Base-by-base conservation (phyloP, 2,113 vertebrate species). In the Anarrhichthys ocellatus region DNA sequence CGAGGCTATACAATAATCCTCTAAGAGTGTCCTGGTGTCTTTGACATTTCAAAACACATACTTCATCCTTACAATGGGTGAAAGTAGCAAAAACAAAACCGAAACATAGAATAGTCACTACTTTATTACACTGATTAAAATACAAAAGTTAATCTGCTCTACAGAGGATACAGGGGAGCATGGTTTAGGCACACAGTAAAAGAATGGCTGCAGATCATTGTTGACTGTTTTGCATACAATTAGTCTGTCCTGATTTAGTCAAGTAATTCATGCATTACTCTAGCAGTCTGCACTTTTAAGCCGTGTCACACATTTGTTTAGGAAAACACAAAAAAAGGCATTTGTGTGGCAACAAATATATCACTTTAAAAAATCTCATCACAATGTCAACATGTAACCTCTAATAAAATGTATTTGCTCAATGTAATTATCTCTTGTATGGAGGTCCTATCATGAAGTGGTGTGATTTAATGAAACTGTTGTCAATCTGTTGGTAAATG, bases 101-200 rank as follows among this genome's bases (percentile, higher is more conserved):
- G 9, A 36, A n/a, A 46, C 58, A 66, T 76, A 68, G 65, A 79
- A 87, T 67, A 9, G 88, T 36, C 76, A 88, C 24, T 77, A 87
- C 48, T 94, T 94, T 92, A 92, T 88, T 92, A 92, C 84, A 87
- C 7, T 82, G 82, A 87, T 92, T 90, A 93, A 83, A 88, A 90
- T 81, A 89, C 78, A 92, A 62, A 88, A 76, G 84, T 89, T 89
- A 85, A 87, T 86, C 59, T 81, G 76, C 62, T 88, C 62, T 79
- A 88, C 71, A 87, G 62, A 77, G 67, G 67, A 83, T 89, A 88
- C 80, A 94, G 67, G 52, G 56, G 88, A 88, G 85, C 86, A 89
- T 87, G 87, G 70, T 46, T 76, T 64, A 62, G 50, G 77, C 78
- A 73, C 71, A 86, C 77, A 76, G 38, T 46, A 73, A 61, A 71